Evolutionary conservation across 1,140 invertebrate genomes (phyloP), one percentile per base, ranked within the genome.

Genomic region (Zaprionus ornatus): DNA sequence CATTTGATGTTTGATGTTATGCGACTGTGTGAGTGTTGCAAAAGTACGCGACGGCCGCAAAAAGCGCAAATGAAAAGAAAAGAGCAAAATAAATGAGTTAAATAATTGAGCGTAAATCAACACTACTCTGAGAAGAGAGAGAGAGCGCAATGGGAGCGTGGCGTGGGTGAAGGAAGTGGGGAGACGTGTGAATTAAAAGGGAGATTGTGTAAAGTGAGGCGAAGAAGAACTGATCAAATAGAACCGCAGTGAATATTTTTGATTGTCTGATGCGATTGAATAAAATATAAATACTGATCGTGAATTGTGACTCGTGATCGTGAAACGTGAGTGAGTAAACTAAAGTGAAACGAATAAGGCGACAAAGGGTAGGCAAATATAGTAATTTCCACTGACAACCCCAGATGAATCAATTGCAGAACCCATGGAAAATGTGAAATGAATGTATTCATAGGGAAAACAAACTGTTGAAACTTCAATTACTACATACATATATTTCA

Each of bases 1-100:
- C 25, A 7, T 19, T 55, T 35, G 50, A 42, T 73, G 45, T 57
- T 64, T 42, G 67, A 61, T 73, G 73, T 82, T 83, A 50, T 61
- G 68, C 56, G 77, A 67, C 68, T 72, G 75, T 82, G 66, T 79
- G 71, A 60, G 65, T 79, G 60, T 86, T 86, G 83, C 83, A 86
- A 86, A 87, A 86, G 83, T 87, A 76, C 48, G 63, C 52, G 50
- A 50, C 40, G 63, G 79, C 76, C 80, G 77, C 77, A 84, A 88
- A 88, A 86, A 86, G 66, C 48, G 48, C 59, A 50, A 70, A 67
- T 65, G 56, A 19, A 50, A 50, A 50, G 45, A 50, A 50, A 50
- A 50, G 45, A 50, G 45, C 17, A n/a, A 23, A 21, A 15, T 40
- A 40, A 19, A 37, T 57, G 56, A 32, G 32, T 32, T 21, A 13